These are phyloP conservation scores for Tolmerus cingulatus DNA, from an alignment of 2,888 invertebrate species.

Conservation along the genomic window DNA sequence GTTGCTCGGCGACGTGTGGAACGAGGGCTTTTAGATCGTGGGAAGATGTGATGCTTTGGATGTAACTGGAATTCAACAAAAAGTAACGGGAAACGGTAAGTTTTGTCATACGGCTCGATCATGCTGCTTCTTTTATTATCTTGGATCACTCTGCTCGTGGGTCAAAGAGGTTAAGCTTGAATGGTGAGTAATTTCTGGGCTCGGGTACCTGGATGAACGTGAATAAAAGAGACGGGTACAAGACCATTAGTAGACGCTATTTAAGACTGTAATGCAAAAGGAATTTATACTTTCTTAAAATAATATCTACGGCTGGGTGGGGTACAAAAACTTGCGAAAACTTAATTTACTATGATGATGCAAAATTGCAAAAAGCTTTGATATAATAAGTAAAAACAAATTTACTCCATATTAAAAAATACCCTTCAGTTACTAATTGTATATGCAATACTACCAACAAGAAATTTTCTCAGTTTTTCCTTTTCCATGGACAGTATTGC, in stretches of 20 bases:
- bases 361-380: neutral
- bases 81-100: slow-evolving; percentile 16
- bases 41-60: slow-evolving; percentile 28
- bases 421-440: no score
- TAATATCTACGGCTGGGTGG: no score
- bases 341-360: neutral
- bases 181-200: neutral
- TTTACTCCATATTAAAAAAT: no score
- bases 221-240: neutral
- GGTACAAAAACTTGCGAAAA: neutral
- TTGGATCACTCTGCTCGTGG: neutral
- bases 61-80: slow-evolving; percentile 33
- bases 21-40: slow-evolving; percentile 39
- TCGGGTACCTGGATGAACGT: neutral
- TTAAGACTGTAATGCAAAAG: neutral
- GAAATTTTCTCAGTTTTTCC: no score
- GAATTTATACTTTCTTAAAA: neutral
- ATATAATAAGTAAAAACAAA: neutral
- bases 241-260: neutral
- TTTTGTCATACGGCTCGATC: slow-evolving; percentile 25
- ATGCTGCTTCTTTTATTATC: neutral
- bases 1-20: slow-evolving; percentile 37
- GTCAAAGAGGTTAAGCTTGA: slow-evolving; percentile 5
- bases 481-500: no score
- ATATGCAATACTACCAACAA: no score